Evolutionary conservation across 2,797 vertebrate species (phyloP).

Genomic region (Liasis olivaceus): DNA sequence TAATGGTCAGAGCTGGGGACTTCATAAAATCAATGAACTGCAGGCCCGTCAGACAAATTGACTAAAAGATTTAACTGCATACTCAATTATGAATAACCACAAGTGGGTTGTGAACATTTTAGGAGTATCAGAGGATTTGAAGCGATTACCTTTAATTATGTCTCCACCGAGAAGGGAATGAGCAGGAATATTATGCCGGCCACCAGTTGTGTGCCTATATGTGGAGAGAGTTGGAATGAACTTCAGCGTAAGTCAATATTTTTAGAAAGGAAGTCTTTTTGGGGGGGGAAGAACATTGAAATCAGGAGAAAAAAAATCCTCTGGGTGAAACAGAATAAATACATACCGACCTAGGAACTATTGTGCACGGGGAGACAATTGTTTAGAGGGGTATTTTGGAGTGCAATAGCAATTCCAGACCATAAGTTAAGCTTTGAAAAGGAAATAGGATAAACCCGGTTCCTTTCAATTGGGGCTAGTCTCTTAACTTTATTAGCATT

Average conservation of each 20-base stretch:
- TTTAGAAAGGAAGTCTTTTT: constrained; percentile 4
- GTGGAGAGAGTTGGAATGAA: background rate
- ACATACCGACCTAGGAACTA: background rate
- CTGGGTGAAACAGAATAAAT: background rate
- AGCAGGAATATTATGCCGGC: constrained; percentile 13
- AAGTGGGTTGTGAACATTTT: constrained; percentile 37
- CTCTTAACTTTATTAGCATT: background rate
- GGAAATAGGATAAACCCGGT: background rate
- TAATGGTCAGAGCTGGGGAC: constrained; percentile 39
- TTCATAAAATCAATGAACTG: constrained; percentile 43
- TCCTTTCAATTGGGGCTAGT: background rate
- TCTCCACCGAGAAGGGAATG: constrained; percentile 18
- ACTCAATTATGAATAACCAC: constrained; percentile 48
- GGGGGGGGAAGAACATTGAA: background rate
- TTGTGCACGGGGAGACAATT: background rate
- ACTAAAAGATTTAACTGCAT: constrained; percentile 6
- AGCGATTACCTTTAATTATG: constrained; percentile 47
- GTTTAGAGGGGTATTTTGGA: background rate
- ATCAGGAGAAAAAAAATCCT: background rate
- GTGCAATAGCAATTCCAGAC: background rate
- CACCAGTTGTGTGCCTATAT: background rate
- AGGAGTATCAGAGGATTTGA: constrained; percentile 26
- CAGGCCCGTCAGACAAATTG: constrained; percentile 46
- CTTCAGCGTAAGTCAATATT: background rate
- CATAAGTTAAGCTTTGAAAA: background rate